Base-by-base conservation (phyloP, 2,888 invertebrate species). In the Heteromurus nitidus region DNA sequence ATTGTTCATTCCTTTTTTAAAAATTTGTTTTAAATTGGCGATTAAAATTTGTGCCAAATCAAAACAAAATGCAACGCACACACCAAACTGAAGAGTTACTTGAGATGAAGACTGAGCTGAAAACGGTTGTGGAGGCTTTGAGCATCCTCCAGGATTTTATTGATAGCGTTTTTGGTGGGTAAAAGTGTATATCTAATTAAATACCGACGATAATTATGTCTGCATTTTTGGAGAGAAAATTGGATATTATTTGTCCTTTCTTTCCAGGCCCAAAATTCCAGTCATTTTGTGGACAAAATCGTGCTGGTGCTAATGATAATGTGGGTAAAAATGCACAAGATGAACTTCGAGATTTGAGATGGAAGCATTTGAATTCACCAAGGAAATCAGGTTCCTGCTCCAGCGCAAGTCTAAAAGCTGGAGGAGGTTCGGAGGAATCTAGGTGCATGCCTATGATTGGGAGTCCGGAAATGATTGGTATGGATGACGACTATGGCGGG, bases 81-180 rank as follows among this genome's bases (percentile, higher is more conserved):
- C 36, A 36, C n/a, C n/a, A n/a, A 13, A 36, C 7, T 36, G 36
- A 36, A 5, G 36, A 36, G 13, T 9, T 36, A 9, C 13, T 36
- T 9, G 69, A 77, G 36, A 16, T 77, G 24, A 77, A 69, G 69
- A 77, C 60, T 36, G 77, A 77, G 13, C n/a, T 77, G 50, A 22
- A 22, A n/a, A 69, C 77, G 20, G 62, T 69, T 18, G 77, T 77
- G 50, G 69, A 77, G 42, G 50, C 31, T 16, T 18, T 77, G 18
- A 36, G 62, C 36, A 20, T 69, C 13, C 50, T 77, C 3, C 69
- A 77, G 28, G 77, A 77, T 31, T 77, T 77, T 62, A 31, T 77
- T n/a, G 77, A 77, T 7, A 77, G 62, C 22, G 26, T 77, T 47
- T 77, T 77, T 28, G 77, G 77, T 77, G 30, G 62, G 76, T 9